Conservation (phyloP, 2,797 vertebrate species). For the Sebastolobus altivelis region DNA sequence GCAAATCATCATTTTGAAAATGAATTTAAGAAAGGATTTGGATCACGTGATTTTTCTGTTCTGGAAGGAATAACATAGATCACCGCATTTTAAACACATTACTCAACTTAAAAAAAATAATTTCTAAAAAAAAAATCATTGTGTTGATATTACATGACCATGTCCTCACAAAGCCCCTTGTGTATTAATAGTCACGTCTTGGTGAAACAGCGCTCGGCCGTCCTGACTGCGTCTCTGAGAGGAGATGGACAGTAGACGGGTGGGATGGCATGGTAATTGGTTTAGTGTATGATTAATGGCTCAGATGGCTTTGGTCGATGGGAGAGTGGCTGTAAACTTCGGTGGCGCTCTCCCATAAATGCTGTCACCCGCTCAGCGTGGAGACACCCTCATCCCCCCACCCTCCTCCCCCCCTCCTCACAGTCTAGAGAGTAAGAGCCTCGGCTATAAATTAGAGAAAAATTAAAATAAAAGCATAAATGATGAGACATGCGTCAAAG, state of each 20-base stretch:
- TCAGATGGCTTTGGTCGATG: constrained; percentile 60
- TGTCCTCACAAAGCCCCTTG: background rate
- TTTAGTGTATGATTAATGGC: constrained; percentile 73
- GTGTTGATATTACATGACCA: background rate
- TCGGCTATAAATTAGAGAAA: constrained; percentile 40
- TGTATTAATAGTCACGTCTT: constrained; percentile 30
- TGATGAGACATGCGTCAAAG: constrained; percentile 31
- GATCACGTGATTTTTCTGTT: background rate
- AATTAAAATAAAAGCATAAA: constrained; percentile 21
- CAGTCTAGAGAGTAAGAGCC: constrained; percentile 4
- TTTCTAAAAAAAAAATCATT: background rate
- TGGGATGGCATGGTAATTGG: constrained; percentile 67
- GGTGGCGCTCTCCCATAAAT: constrained; percentile 52
- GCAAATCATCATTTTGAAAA: no score
- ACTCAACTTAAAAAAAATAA: background rate
- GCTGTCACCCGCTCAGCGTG: constrained; percentile 33
- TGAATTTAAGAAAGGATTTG: background rate
- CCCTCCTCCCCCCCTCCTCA: background rate
- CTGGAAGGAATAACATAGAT: background rate
- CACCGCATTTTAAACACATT: background rate
- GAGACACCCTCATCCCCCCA: background rate
- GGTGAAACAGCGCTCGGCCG: constrained; percentile 13
- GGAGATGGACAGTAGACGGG: constrained; percentile 48
- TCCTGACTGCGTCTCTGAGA: constrained; percentile 34
- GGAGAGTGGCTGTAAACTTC: constrained; percentile 60